Percentiles rank a stretch among this genome's conserved stretches.
These are phyloP conservation scores for Gastrophryne carolinensis DNA, from an alignment of 2,797 vertebrate species.

Conservation along the genomic window DNA sequence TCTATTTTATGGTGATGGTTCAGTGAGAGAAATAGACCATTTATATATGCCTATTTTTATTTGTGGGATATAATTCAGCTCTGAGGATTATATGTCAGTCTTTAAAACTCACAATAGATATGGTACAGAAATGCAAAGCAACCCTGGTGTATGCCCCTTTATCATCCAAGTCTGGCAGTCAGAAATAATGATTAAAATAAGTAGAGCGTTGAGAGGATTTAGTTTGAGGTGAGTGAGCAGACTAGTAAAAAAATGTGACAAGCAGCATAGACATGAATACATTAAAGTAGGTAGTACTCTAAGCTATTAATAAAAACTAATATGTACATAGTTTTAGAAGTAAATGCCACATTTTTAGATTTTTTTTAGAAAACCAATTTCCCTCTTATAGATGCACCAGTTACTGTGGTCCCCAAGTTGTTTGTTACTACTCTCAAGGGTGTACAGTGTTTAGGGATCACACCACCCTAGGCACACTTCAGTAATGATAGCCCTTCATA, in stretches of 20 bases:
- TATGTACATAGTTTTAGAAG: not conserved
- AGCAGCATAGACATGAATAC: not conserved
- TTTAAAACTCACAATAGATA: not conserved
- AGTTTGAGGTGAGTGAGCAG: not conserved
- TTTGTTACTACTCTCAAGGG: no score
- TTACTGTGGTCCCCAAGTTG: no score
- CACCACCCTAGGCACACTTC: no score
- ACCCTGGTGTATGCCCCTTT: not conserved
- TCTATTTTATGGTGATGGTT: not conserved
- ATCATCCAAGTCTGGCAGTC: not conserved
- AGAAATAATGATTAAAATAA: not conserved
- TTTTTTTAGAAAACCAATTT: no score
- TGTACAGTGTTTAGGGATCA: no score
- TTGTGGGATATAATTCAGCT: constrained; percentile 13
- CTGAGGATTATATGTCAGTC: not conserved
- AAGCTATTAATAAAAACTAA: constrained; percentile 5
- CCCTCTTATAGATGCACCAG: no score
- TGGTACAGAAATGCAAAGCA: not conserved
- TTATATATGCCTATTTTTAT: not conserved
- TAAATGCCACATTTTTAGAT: no score
- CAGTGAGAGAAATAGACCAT: not conserved
- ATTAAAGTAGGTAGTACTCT: not conserved
- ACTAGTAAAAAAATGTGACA: not conserved
- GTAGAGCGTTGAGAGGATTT: not conserved
- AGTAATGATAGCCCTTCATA: no score